Conservation (phyloP, 2,797 vertebrate species). For the Thunnus albacares region DNA sequence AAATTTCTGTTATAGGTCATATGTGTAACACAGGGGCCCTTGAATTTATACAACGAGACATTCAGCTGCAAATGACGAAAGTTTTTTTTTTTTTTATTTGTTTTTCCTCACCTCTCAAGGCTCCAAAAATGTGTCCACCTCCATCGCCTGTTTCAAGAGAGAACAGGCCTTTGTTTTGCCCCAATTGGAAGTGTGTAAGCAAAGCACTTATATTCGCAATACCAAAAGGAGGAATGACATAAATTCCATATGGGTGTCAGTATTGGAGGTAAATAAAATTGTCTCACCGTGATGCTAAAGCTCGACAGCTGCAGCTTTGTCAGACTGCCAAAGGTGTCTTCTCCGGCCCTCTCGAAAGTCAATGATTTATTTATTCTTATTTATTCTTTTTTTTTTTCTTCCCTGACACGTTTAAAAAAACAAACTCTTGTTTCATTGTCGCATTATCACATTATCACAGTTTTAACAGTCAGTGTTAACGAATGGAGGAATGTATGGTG, state of each 20-base stretch:
- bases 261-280: constrained; percentile 45
- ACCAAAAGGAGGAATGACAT: constrained; percentile 61
- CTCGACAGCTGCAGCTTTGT: constrained; percentile 60
- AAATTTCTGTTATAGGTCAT: constrained; percentile 1
- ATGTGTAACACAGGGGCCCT: constrained; percentile 5
- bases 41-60: constrained; percentile 9
- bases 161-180: constrained; percentile 16
- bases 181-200: constrained; percentile 46
- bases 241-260: constrained; percentile 56
- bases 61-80: constrained; percentile 17
- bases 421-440: constrained; percentile 40
- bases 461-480: constrained; percentile 47
- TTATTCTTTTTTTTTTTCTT: constrained; percentile 70
- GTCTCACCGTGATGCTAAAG: constrained; percentile 55
- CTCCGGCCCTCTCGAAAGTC: constrained; percentile 40
- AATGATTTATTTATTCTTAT: constrained; percentile 82
- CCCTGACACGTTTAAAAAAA: constrained; percentile 42
- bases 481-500: constrained; percentile 62
- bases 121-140: constrained; percentile 35
- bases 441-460: constrained; percentile 42
- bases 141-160: constrained; percentile 18
- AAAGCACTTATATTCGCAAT: constrained; percentile 69
- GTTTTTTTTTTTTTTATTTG: constrained; percentile 18
- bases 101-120: constrained; percentile 36
- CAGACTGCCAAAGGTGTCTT: constrained; percentile 67